A percentile compares a stretch with the other conserved stretches of the same genome.
Conservation (phyloP, 2,888 invertebrate species). For the Drosophila bunnanda region DNA sequence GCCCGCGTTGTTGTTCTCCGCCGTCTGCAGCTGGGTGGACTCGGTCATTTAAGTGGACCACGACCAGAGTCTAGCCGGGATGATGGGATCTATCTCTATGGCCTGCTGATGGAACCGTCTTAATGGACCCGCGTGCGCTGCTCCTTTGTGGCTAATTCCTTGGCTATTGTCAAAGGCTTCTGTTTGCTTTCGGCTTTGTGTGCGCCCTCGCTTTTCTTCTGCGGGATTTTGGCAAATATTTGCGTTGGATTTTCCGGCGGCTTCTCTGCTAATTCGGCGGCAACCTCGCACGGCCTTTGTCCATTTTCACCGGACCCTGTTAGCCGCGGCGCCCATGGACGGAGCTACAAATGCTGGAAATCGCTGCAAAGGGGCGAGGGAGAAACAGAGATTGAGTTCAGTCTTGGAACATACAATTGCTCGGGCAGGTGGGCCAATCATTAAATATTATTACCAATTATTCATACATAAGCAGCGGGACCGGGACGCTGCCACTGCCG, state of each 20-base stretch:
- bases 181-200: conserved; percentile 27
- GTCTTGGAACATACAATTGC: conserved; percentile 30
- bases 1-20: conserved; percentile 85
- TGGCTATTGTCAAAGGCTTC: conserved; percentile 37
- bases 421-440: conserved; percentile 68
- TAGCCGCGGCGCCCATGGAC: conserved; percentile 66
- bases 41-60: conserved; percentile 83
- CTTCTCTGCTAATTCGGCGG: conserved; percentile 74
- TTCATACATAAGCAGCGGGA: conserved; percentile 80
- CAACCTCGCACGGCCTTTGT: conserved; percentile 76
- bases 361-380: not conserved
- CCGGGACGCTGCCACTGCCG: conserved; percentile 42
- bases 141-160: conserved; percentile 67
- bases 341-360: conserved; percentile 50
- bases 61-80: conserved; percentile 26
- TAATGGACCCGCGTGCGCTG: conserved; percentile 59
- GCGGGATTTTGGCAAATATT: conserved; percentile 63
- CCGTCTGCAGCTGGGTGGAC: conserved; percentile 85
- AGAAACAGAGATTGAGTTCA: conserved; percentile 5
- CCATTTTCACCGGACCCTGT: conserved; percentile 72
- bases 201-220: conserved; percentile 19
- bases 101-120: conserved; percentile 23
- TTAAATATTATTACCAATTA: conserved; percentile 81
- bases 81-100: conserved; percentile 17
- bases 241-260: conserved; percentile 39